Percentiles rank a stretch among this genome's conserved stretches.
These are phyloP conservation scores for Mechanitis messenoides DNA, from an alignment of 2,888 invertebrate species.

Conservation along the genomic window DNA sequence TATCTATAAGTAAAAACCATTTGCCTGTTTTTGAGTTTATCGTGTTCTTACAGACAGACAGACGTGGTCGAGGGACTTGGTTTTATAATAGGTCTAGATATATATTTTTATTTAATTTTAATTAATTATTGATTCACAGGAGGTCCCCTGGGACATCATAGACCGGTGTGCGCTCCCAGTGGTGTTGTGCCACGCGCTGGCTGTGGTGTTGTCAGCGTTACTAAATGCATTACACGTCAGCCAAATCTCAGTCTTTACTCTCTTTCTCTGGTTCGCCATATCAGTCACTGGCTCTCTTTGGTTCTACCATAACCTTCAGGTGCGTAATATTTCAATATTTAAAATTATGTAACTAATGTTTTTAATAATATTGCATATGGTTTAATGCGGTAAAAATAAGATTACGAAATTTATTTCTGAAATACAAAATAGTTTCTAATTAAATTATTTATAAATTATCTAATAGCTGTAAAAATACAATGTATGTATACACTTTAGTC, in stretches of 20 bases:
- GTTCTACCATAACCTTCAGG: constrained; percentile 91
- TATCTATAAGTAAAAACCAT: no score
- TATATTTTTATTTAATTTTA: neutral
- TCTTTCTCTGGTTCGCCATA: constrained; percentile 86
- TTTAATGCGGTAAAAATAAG: no score
- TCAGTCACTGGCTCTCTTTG: constrained; percentile 84
- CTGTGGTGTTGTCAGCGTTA: constrained; percentile 83
- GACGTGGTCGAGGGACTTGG: no score
- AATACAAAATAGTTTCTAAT: no score
- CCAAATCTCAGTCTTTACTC: constrained; percentile 84
- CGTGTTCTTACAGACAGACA: no score
- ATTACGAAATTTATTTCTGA: no score
- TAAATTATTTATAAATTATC: no score
- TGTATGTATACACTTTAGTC: no score
- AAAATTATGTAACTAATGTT: neutral
- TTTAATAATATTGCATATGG: no score
- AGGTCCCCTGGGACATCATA: constrained; percentile 83
- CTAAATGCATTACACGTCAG: constrained; percentile 84
- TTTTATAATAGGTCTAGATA: neutral
- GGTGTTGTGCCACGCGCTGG: constrained; percentile 87
- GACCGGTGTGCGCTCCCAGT: constrained; percentile 86
- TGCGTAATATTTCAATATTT: constrained; percentile 51
- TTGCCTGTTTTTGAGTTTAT: no score
- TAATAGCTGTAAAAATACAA: no score
- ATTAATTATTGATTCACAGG: constrained; percentile 56